These are phyloP conservation scores for Reticulitermes speratus DNA, from an alignment of 1,140 invertebrate genomes.

Conservation along the genomic window DNA sequence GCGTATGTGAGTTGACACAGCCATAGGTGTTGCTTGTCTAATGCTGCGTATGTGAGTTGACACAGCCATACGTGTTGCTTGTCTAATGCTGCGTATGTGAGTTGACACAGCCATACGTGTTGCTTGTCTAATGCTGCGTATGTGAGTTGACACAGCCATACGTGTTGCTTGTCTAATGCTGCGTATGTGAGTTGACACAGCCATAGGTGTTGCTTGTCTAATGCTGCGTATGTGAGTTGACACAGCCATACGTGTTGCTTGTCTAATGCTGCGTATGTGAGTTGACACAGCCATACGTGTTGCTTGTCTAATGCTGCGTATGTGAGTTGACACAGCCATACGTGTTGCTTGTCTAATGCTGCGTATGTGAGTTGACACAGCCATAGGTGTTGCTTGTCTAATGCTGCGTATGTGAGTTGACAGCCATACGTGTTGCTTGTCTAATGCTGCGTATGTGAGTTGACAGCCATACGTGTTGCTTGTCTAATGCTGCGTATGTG, in stretches of 20 bases:
- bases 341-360: no score
- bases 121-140: conserved; percentile 55
- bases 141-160: conserved; percentile 58
- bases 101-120: conserved; percentile 42
- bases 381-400: no score
- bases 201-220: no score
- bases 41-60: conserved; percentile 78
- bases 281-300: conserved; percentile 42
- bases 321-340: conserved; percentile 58
- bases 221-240: conserved; percentile 78
- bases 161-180: no score
- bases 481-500: conserved; percentile 73
- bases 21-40: no score
- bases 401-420: conserved; percentile 78
- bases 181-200: conserved; percentile 69
- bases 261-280: conserved; percentile 76
- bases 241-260: no score
- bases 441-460: conserved; percentile 80
- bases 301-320: conserved; percentile 55
- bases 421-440: no score
- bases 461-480: not conserved
- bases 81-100: conserved; percentile 76
- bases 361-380: conserved; percentile 69
- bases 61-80: no score
- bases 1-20: conserved; percentile 69